Base-by-base conservation (phyloP, 1,140 invertebrate genomes). In the Holcopasites calliopsidis region DNA sequence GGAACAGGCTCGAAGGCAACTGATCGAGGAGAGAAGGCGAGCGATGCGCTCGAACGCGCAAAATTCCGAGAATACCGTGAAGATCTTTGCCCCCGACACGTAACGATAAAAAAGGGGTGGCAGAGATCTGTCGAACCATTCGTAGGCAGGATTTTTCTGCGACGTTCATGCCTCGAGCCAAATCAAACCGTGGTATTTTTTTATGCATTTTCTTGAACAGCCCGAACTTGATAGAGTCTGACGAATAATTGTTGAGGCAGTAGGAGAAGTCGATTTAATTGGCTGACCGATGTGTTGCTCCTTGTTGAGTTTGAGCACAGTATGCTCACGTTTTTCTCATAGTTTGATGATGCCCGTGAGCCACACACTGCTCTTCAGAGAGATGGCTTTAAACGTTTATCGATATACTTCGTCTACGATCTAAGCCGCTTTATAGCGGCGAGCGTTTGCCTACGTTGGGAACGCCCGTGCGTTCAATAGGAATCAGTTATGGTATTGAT, bases 1-100 rank as follows among this genome's bases (percentile, higher is more conserved):
- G 2, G 97, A 97, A 85, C 95, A 96, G 61, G 95, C 95, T 35
- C 92, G 97, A 73, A 95, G 95, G 79, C 95, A 95, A 83, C 93
- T 97, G 92, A 89, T 97, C 58, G 96, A 97, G 85, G 95, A 96
- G 84, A 94, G 93, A 82, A 92, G 95, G 75, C 94, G 94, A 79
- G 95, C 95, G 10, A 94, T 95, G 93, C 91, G 93, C 66, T 92
- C 92, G 21, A 90, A 87, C 28, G 80, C 78, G 26, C 86, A 92
- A 79, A 90, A 92, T 55, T 76, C 88, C n/a, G 83, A 87, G 69
- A 88, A 92, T 72, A 90, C 90, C 69, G 93, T 95, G 23, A 92
- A 94, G 91, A 94, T 94, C 82, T 95, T 93, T 82, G 91, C 93
- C 49, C 93, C 93, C 38, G 93, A 93, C 85, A 92, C 92, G 87